phyloP scores from a whole-genome alignment of 1,140 invertebrate genomes.

The Drosophila bipectinata region DNA sequence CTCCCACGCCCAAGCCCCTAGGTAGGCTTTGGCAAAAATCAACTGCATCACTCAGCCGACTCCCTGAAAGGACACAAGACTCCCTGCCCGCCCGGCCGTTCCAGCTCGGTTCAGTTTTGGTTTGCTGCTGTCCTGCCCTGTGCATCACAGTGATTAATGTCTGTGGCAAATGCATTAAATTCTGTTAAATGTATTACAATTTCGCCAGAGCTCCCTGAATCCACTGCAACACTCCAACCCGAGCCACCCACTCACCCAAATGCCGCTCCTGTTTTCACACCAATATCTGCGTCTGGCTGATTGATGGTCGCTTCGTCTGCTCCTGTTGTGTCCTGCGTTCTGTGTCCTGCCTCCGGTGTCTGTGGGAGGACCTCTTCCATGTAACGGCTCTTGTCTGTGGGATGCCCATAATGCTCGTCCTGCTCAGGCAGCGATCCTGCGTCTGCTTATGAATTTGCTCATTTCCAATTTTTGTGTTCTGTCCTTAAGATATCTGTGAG shows the following conservation, averaged over 20 bases:
- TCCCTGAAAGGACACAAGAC: conserved; percentile 40
- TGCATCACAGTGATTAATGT: conserved; percentile 83
- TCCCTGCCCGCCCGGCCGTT: not conserved
- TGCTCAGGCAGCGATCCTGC: not conserved
- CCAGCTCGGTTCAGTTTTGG: conserved; percentile 33
- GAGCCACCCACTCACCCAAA: conserved; percentile 1
- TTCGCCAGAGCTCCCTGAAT: conserved; percentile 56
- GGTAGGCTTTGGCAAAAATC: conserved; percentile 72
- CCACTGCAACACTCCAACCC: conserved; percentile 10
- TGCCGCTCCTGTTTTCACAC: conserved; percentile 57
- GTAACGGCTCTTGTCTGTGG: conserved; percentile 59
- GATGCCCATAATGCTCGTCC: conserved; percentile 1
- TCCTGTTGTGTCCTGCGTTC: conserved; percentile 27
- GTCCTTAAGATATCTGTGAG: not conserved
- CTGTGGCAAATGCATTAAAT: conserved; percentile 83
- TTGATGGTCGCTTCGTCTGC: conserved; percentile 70
- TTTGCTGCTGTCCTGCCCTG: conserved; percentile 63
- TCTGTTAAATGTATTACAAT: conserved; percentile 83
- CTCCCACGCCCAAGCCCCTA: conserved; percentile 25
- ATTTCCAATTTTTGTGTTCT: conserved; percentile 47
- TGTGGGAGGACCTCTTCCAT: conserved; percentile 46
- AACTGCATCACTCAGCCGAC: conserved; percentile 60
- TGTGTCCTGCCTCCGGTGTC: conserved; percentile 25
- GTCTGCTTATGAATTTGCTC: conserved; percentile 69
- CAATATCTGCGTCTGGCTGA: conserved; percentile 76